phyloP scores from a whole-genome alignment of 2,113 vertebrate species.

The Merops nubicus region DNA sequence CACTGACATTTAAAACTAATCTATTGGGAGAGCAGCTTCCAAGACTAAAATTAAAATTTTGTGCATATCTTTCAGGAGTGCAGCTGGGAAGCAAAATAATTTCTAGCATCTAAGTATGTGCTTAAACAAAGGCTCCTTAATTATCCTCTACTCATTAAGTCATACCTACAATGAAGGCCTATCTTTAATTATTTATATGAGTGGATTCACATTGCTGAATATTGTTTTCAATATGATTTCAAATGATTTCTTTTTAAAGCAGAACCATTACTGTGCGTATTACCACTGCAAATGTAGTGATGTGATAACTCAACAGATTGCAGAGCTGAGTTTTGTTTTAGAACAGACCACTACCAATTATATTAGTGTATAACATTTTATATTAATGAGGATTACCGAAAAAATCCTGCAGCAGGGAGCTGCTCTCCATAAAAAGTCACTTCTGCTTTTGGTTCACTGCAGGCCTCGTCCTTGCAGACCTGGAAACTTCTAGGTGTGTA shows the following conservation, averaged over 20 bases:
- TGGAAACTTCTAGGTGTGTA: not conserved
- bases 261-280: not conserved
- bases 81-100: not conserved
- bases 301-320: not conserved
- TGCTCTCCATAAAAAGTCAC: not conserved
- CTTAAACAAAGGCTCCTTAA: not conserved
- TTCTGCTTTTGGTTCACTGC: not conserved
- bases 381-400: not conserved
- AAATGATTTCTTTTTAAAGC: not conserved
- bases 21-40: not conserved
- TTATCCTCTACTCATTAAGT: conserved; percentile 1
- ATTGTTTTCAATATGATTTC: not conserved
- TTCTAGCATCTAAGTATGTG: conserved; percentile 22
- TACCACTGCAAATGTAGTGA: not conserved
- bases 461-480: not conserved
- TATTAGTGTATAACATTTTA: not conserved
- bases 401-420: not conserved
- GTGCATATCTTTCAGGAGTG: not conserved
- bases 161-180: not conserved
- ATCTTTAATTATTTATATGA: conserved; percentile 32
- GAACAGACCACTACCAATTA: not conserved
- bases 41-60: conserved; percentile 38
- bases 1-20: conserved; percentile 45
- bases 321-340: not conserved
- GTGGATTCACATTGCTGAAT: conserved; percentile 29